These are phyloP conservation scores for Battus philenor DNA, from an alignment of 1,140 invertebrate species.

Conservation along the genomic window DNA sequence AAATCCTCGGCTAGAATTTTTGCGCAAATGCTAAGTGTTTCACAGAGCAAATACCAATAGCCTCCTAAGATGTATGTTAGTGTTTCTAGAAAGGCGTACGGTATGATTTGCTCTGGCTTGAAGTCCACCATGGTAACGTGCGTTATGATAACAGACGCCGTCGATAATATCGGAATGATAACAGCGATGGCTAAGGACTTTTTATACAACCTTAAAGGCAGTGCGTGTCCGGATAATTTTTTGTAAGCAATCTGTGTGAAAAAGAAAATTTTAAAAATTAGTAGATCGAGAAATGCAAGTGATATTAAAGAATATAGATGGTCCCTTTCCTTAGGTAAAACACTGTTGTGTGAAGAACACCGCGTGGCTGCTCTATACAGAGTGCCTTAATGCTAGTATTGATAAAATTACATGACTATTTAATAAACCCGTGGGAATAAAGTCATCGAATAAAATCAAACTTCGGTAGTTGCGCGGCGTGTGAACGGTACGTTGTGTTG, in stretches of 20 bases:
- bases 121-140: slow-evolving; percentile 81
- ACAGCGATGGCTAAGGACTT: slow-evolving; percentile 74
- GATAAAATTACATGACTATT: no score
- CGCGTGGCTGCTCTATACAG: no score
- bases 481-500: no score
- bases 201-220: slow-evolving; percentile 69
- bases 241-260: slow-evolving; percentile 72
- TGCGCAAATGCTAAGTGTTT: slow-evolving; percentile 78
- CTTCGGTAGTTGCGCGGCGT: no score
- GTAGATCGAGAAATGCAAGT: no score
- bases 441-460: no score
- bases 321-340: no score
- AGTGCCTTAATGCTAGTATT: no score
- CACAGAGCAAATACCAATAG: slow-evolving; percentile 80
- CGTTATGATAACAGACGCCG: slow-evolving; percentile 78
- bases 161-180: slow-evolving; percentile 77
- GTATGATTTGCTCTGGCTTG: slow-evolving; percentile 78
- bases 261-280: not conserved
- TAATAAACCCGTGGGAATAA: no score
- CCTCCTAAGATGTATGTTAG: slow-evolving; percentile 79
- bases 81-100: slow-evolving; percentile 80
- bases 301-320: no score
- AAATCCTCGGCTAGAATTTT: slow-evolving; percentile 80
- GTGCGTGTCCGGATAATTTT: slow-evolving; percentile 66
- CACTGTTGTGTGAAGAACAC: no score